These are phyloP conservation scores for Mobula hypostoma DNA, from an alignment of 2,113 vertebrate genomes.

Conservation along the genomic window DNA sequence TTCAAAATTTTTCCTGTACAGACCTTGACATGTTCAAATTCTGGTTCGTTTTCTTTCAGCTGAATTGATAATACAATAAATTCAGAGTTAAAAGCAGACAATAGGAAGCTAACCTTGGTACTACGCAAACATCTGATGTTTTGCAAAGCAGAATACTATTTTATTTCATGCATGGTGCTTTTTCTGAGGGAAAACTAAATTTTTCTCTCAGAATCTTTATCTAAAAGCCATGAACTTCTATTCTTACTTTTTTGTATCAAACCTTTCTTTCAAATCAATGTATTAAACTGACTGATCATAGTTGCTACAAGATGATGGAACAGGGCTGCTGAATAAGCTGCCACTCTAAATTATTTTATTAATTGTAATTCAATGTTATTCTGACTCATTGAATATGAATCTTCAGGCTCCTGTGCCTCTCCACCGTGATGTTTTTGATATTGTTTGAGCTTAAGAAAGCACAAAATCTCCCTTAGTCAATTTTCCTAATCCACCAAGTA, in stretches of 20 bases:
- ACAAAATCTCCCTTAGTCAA: not conserved
- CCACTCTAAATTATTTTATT: not conserved
- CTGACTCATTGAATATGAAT: no score
- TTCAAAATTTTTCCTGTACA: not conserved
- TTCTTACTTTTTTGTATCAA: not conserved
- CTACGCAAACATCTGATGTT: no score
- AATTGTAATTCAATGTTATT: not conserved
- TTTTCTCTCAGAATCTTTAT: not conserved
- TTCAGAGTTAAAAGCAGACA: not conserved
- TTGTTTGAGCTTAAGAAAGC: not conserved
- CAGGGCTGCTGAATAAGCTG: not conserved
- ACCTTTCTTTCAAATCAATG: not conserved
- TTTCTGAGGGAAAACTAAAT: no score
- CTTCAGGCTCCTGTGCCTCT: no score
- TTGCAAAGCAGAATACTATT: no score
- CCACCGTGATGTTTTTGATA: not conserved
- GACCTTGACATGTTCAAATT: not conserved
- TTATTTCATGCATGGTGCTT: no score
- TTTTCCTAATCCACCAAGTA: not conserved
- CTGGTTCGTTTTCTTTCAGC: not conserved
- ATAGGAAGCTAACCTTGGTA: not conserved
- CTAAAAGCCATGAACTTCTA: not conserved
- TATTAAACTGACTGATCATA: not conserved
- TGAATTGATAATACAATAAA: no score
- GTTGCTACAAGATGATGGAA: not conserved